Evolutionary conservation across 2,888 invertebrate species (phyloP), one percentile per base, ranked within the genome.

Genomic region (Megalurothrips usitatus): DNA sequence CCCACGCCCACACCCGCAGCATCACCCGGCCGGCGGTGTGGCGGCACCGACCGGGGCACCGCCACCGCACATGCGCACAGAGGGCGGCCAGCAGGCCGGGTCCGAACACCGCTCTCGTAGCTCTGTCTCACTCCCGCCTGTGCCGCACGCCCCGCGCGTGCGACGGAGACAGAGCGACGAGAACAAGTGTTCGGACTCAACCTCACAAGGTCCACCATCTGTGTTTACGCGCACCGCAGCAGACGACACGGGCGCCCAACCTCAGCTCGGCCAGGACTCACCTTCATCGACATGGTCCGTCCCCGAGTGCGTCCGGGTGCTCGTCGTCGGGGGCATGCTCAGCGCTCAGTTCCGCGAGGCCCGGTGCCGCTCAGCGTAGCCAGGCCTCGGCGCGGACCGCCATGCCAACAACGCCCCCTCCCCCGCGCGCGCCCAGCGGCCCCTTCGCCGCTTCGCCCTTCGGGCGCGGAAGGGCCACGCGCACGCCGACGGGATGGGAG

Each of bases 261-360:
- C 68, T 75, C 26, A 23, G 12, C 26, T 43, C 34, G 34, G 34
- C 34, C 34, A 43, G 34, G 11, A 75, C 68, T 26, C 26, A 75
- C 68, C 68, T 75, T 75, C 68, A 75, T 75, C 68, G 68, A 75
- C 68, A 75, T 75, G 8, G 68, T 4, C 68, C 68, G 68, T n/a
- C 63, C 9, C 63, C 10, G 49, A 12, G 52, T 52, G 14, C 52
- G 52, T 52, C 52, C 52, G 52, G 19, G 14, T 58, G 19, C 58
- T 58, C 58, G 19, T 4, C 34, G 34, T 43, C 34, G 34, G 34
- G 34, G 34, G 34, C 34, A 43, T 43, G 34, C 34, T 43, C 34
- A 43, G 34, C 34, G n/a, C n/a, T n/a, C n/a, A n/a, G n/a, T n/a
- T n/a, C n/a, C n/a, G n/a, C n/a, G 34, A 6, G 34, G 34, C 34